Evolutionary conservation across 2,888 invertebrate genomes (phyloP).

Genomic region (Nasonovia ribisnigri): DNA sequence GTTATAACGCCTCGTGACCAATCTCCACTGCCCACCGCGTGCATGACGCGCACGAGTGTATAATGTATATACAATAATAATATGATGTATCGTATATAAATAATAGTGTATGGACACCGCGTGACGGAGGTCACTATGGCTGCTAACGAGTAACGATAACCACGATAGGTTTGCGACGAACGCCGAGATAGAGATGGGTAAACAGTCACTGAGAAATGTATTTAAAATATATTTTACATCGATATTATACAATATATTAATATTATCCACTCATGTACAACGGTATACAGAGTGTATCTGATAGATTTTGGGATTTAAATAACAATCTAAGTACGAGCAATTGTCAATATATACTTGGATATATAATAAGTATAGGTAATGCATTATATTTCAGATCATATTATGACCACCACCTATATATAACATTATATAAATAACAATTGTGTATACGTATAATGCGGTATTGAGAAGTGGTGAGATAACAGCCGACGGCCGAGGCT

Average conservation of each 20-base stretch:
- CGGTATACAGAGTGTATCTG: neutral
- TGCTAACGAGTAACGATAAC: too few species aligned
- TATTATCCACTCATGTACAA: neutral
- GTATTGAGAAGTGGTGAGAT: too few species aligned
- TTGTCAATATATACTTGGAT: neutral
- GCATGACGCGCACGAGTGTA: neutral
- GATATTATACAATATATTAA: neutral
- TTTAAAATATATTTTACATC: neutral
- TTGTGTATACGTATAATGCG: too few species aligned
- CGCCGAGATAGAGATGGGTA: neutral
- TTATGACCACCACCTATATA: neutral
- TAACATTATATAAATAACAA: neutral
- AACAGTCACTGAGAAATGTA: neutral
- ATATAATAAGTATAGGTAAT: too few species aligned
- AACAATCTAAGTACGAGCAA: neutral
- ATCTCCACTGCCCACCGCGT: neutral
- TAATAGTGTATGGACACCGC: neutral
- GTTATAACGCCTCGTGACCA: constrained; percentile 29
- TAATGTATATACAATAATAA: neutral
- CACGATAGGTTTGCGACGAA: neutral
- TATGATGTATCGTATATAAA: neutral
- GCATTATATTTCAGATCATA: neutral
- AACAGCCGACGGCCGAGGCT: neutral
- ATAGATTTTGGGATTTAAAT: neutral
- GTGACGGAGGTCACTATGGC: neutral